These are phyloP conservation scores for Patella caerulea DNA, from an alignment of 2,888 invertebrate species.

Conservation along the genomic window DNA sequence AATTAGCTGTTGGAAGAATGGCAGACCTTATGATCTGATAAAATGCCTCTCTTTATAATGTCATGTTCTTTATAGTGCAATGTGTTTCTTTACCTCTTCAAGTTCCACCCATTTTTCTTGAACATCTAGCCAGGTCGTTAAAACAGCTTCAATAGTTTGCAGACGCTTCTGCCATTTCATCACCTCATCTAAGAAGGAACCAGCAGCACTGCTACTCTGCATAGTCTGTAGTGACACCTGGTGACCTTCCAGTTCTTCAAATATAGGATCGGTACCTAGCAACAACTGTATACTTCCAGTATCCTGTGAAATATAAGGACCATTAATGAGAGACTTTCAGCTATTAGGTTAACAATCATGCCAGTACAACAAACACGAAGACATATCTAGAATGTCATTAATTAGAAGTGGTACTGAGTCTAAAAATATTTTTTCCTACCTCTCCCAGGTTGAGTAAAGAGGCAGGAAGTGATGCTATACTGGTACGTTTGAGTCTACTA, in stretches of 20 bases:
- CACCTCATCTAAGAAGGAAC: conserved; percentile 71
- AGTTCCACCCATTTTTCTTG: conserved; percentile 70
- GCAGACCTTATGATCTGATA: no score
- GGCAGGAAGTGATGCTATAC: conserved; percentile 64
- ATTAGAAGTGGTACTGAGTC: no score
- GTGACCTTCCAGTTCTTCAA: conserved; percentile 70
- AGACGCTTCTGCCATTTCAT: conserved; percentile 71
- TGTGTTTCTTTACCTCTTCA: conserved; percentile 59
- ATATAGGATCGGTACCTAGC: conserved; percentile 65
- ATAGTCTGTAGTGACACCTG: conserved; percentile 70
- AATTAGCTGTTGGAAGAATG: no score
- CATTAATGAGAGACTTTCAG: neutral
- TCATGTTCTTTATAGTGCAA: no score
- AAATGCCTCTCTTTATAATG: no score
- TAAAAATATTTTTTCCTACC: conserved; percentile 40
- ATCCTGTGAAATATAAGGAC: conserved; percentile 49
- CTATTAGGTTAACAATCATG: no score
- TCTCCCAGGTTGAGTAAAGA: conserved; percentile 66
- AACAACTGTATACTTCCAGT: conserved; percentile 59
- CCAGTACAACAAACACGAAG: no score
- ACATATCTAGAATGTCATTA: no score
- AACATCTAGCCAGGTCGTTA: conserved; percentile 69
- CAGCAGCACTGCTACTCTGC: conserved; percentile 69
- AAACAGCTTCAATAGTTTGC: conserved; percentile 69
- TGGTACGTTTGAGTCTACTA: conserved; percentile 61